Evolutionary conservation across 2,113 vertebrate species (phyloP).

Genomic region (Phycodurus eques): DNA sequence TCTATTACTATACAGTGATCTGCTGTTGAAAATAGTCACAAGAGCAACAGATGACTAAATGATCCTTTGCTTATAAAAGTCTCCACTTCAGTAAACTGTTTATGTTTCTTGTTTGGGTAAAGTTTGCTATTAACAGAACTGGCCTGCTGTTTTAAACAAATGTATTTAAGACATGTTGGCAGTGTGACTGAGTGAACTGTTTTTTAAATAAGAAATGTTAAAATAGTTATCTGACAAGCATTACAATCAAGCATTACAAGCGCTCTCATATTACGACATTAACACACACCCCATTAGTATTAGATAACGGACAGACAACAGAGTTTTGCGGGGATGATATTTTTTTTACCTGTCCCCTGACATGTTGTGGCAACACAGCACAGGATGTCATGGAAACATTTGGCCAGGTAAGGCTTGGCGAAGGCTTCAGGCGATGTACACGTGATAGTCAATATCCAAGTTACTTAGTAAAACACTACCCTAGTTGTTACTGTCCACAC

Average conservation of each 20-base stretch:
- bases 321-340: background rate
- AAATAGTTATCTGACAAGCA: background rate
- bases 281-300: background rate
- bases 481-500: background rate
- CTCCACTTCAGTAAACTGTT: constrained; percentile 1
- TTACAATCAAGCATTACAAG: background rate
- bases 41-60: background rate
- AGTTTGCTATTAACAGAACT: constrained; percentile 1
- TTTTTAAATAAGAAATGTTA: background rate
- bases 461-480: background rate
- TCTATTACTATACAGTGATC: background rate
- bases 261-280: background rate
- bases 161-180: background rate
- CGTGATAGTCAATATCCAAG: background rate
- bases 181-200: background rate
- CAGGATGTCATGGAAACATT: constrained; percentile 41
- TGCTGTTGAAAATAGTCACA: background rate
- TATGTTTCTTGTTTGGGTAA: constrained; percentile 1
- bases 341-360: constrained; percentile 10
- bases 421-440: background rate
- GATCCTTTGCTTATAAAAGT: background rate
- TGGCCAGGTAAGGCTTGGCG: background rate
- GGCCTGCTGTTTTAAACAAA: background rate
- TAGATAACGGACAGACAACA: background rate
- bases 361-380: constrained; percentile 46